These are phyloP conservation scores for Empidonax traillii DNA, from an alignment of 2,113 vertebrate genomes.

Conservation along the genomic window DNA sequence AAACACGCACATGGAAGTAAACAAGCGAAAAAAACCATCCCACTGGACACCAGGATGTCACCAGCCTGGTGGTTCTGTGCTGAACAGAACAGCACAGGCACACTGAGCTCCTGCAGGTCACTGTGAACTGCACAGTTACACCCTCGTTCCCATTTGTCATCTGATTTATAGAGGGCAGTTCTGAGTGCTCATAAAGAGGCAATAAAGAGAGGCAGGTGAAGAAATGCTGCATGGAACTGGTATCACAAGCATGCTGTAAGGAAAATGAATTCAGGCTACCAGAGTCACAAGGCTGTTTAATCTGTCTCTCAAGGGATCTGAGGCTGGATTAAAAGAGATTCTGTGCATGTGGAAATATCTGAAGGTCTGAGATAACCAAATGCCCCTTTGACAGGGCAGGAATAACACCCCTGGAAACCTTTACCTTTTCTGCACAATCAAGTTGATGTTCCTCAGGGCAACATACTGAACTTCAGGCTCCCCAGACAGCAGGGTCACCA, in stretches of 20 bases:
- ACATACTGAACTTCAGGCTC: constrained; percentile 98
- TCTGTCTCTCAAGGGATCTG: background rate
- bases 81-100: background rate
- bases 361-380: background rate
- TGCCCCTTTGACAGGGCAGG: background rate
- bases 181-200: background rate
- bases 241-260: background rate
- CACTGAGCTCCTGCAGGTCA: background rate
- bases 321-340: background rate
- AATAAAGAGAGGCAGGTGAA: background rate
- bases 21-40: background rate
- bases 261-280: background rate
- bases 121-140: background rate
- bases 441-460: constrained; percentile 97
- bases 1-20: background rate
- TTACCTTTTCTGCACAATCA: constrained; percentile 98
- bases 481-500: constrained; percentile 95
- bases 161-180: background rate
- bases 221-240: background rate
- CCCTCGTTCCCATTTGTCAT: background rate
- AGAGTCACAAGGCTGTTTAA: background rate
- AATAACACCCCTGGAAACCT: background rate
- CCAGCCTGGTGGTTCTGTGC: background rate
- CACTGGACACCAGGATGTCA: background rate
- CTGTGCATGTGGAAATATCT: background rate